Evolutionary conservation across 2,113 vertebrate species (phyloP), one percentile per base, ranked within the genome.

Genomic region (Panurus biarmicus): DNA sequence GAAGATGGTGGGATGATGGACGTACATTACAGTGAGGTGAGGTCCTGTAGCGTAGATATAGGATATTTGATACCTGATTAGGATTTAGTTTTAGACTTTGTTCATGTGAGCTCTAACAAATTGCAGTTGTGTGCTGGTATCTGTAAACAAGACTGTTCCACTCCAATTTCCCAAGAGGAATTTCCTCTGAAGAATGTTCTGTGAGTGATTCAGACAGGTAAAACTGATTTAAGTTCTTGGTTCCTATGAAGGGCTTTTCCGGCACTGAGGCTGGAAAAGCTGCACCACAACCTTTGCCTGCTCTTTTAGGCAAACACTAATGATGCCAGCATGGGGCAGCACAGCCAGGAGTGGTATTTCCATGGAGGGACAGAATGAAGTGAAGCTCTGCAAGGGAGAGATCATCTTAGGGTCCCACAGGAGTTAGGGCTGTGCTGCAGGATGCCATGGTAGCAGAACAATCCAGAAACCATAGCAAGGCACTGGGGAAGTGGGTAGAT

Each of bases 1-100:
- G 99, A 99, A 97, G 99, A 99, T 79, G 98, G 98, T 1, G 99
- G 99, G 58, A 99, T 99, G 98, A 98, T 99, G 97, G 99, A 99
- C 54, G 98, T 99, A 12, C 99, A 99, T 96, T 99, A 99, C 95
- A 99, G 98, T 42, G 99, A 99, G 98, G 99, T 99, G 94, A 97
- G 85, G 74, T 64, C 47, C 42, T 57, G 33, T 64, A 22, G 58
- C n/a, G 3, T 13, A 56, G 62, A 73, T 69, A 22, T 5, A 45
- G n/a, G 35, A 8, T 74, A 25, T 69, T 73, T 36, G 53, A 29
- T 74, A 51, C 35, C 67, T 79, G 57, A 28, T 80, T 80, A 78
- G 62, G 66, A 88, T 87, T 69, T 74, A 74, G 44, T 66, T 94
- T 90, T 76, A 72, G 50, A 11, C 12, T 57, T 50, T 7, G 5